Percentiles rank a stretch among this genome's conserved stretches.
These are phyloP conservation scores for Habroteleia sp. DNA, from an alignment of 2,888 invertebrate species.

Conservation along the genomic window DNA sequence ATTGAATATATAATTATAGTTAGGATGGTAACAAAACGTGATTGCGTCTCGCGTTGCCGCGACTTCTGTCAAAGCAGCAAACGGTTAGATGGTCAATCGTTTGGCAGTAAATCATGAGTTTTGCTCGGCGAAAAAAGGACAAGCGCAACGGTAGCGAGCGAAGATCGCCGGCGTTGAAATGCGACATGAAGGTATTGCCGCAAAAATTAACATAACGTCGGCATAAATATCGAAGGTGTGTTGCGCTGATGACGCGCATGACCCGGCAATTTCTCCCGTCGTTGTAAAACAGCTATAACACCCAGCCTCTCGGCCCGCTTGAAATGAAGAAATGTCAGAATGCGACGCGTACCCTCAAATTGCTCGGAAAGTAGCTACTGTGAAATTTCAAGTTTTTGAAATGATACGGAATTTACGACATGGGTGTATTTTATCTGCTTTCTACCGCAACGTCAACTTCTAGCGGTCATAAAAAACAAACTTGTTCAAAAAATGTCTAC, in stretches of 20 bases:
- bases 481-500: neutral
- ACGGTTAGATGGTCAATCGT: conserved; percentile 66
- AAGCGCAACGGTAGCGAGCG: conserved; percentile 65
- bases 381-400: conserved; percentile 47
- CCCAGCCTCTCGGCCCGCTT: conserved; percentile 43
- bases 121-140: conserved; percentile 63
- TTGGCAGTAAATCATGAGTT: conserved; percentile 68
- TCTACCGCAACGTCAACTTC: conserved; percentile 13
- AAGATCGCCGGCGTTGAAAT: conserved; percentile 71
- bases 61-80: conserved; percentile 57
- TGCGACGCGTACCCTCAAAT: conserved; percentile 46
- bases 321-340: conserved; percentile 54
- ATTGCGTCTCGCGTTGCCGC: conserved; percentile 15
- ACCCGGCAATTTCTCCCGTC: conserved; percentile 65
- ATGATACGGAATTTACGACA: conserved; percentile 44
- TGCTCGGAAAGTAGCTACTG: conserved; percentile 46
- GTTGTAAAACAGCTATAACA: conserved; percentile 61
- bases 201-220: conserved; percentile 74
- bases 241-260: conserved; percentile 65
- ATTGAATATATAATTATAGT: conserved; percentile 18
- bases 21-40: conserved; percentile 3
- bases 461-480: conserved; percentile 11
- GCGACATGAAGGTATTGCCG: conserved; percentile 72
- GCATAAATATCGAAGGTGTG: conserved; percentile 73
- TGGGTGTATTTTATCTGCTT: conserved; percentile 34